Evolutionary conservation across 2,797 vertebrate species (phyloP), one percentile per base, ranked within the genome.

Genomic region (Centropyge bicolor): DNA sequence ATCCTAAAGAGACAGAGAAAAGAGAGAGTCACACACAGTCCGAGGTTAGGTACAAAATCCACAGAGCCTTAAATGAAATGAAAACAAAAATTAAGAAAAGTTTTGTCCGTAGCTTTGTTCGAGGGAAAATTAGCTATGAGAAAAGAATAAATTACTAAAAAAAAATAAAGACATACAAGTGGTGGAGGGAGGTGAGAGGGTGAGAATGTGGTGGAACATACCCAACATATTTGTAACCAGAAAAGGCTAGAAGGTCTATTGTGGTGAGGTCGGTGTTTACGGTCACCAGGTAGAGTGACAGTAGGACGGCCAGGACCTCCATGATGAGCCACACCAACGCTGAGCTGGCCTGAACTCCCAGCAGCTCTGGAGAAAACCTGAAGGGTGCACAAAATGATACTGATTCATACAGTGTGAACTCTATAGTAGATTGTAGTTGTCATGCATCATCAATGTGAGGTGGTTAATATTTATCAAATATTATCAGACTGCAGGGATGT

Each of bases 181-280:
- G 16, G 22, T 22, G n/a, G 60, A 13, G 17, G 19, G 6, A 62
- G 41, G 19, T 8, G 40, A 27, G 35, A 35, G 12, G 7, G 35
- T 3, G 36, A 45, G 11, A 3, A 11, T 19, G 16, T 38, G 24
- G 14, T 45, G 12, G 54, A 60, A 90, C 95, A 90, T 86, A 98
- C 97, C 97, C 97, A 0, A 98, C 97, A 10, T 98, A 98, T 94
- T 98, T 98, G 90, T 98, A 99, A 55, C 97, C 97, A 20, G 97
- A 92, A 85, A 97, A 97, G 38, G 97, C 97, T 17, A 99, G 89
- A 59, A 98, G 94, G 88, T 99, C 97, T 0, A 98, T 96, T 49
- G 97, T 97, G 46, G 96, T 97, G 74, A 98, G 96, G 91, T 98
- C 97, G 0, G 97, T 97, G 93, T 96, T 97, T 19, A 97, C 94